phyloP scores from a whole-genome alignment of 2,888 invertebrate genomes.

The Therioaphis trifolii region DNA sequence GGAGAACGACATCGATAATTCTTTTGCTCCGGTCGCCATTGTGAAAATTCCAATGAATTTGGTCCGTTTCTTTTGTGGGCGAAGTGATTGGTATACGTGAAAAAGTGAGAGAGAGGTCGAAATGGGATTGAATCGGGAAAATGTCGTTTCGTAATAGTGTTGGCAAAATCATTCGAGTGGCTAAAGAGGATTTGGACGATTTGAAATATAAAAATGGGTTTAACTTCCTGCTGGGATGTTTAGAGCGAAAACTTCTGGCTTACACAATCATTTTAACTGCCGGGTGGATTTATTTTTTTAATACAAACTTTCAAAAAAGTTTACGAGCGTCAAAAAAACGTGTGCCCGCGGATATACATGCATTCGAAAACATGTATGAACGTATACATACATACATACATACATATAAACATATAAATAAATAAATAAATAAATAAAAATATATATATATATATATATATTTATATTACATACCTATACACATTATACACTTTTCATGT shows the following conservation, averaged over 20 bases:
- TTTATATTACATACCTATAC: no score
- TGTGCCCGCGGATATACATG: background rate
- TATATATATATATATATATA: no score
- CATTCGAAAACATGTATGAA: background rate
- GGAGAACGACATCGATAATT: background rate
- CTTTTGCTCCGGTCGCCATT: background rate
- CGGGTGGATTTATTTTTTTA: constrained; percentile 6
- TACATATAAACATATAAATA: no score
- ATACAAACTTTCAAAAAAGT: constrained; percentile 18
- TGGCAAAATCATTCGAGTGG: background rate
- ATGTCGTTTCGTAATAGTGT: constrained; percentile 9
- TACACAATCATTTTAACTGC: constrained; percentile 2
- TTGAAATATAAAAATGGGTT: constrained; percentile 36
- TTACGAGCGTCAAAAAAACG: background rate
- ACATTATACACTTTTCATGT: no score
- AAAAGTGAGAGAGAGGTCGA: background rate
- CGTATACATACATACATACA: background rate
- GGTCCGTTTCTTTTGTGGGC: background rate
- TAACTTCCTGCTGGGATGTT: background rate
- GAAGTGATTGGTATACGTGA: background rate
- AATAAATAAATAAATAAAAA: no score
- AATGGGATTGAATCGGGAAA: constrained; percentile 7
- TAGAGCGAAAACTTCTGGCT: constrained; percentile 33
- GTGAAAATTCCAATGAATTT: background rate
- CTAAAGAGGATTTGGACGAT: constrained; percentile 30